Evolutionary conservation across 2,888 invertebrate genomes (phyloP).

Genomic region (Criorhina ranunculi): DNA sequence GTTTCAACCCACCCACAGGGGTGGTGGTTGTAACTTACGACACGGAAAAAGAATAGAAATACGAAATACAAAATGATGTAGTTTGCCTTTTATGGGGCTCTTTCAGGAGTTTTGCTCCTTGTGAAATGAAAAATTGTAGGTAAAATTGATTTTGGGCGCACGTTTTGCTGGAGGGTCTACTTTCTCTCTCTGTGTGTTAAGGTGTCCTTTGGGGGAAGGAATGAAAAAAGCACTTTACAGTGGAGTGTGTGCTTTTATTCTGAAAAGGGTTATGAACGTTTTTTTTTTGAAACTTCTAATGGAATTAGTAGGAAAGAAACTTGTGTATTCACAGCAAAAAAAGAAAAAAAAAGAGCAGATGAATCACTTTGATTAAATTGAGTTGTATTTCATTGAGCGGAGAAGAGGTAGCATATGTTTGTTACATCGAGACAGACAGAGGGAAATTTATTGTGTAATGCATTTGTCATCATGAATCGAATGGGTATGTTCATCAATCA

Average conservation of each 20-base stretch:
- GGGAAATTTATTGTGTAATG: slow-evolving; percentile 35
- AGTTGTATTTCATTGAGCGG: slow-evolving; percentile 52
- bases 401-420: slow-evolving; percentile 49
- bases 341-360: slow-evolving; percentile 32
- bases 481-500: slow-evolving; percentile 40
- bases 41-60: slow-evolving; percentile 3
- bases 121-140: slow-evolving; percentile 65
- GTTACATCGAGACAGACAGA: slow-evolving; percentile 24
- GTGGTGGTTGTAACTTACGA: slow-evolving; percentile 37
- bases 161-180: slow-evolving; percentile 24
- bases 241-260: slow-evolving; percentile 36
- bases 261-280: slow-evolving; percentile 66
- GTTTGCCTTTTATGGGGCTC: slow-evolving; percentile 26
- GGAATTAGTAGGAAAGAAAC: slow-evolving; percentile 66
- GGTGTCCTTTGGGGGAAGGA: slow-evolving; percentile 61
- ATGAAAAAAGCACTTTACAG: slow-evolving; percentile 56
- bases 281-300: slow-evolving; percentile 50
- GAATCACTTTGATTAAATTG: slow-evolving; percentile 74
- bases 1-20: not conserved
- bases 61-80: slow-evolving; percentile 33
- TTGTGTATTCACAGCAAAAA: slow-evolving; percentile 8
- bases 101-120: slow-evolving; percentile 20
- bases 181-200: slow-evolving; percentile 34
- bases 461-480: slow-evolving; percentile 25
- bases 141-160: slow-evolving; percentile 73